Evolutionary conservation across 30 jellyfish, hydroid and myxozoan species (phyloP).

Genomic region (Morbakka virulenta): DNA sequence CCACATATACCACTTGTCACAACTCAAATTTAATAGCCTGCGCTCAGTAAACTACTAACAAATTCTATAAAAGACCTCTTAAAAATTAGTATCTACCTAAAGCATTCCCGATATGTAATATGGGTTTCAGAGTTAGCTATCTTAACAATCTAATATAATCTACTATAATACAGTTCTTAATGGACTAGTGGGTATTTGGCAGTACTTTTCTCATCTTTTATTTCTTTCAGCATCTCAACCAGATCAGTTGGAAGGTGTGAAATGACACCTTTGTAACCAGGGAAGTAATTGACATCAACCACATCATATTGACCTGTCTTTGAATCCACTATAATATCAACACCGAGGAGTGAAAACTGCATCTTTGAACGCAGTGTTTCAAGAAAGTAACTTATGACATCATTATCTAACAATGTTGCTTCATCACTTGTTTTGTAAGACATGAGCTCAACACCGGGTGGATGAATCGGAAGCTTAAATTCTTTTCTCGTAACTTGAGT

Average conservation of each 20-base stretch:
- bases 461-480: constrained; percentile 45
- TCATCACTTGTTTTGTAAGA: constrained; percentile 31
- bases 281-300: constrained; percentile 86
- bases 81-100: no score
- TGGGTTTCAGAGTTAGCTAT: no score
- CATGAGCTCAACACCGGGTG: constrained; percentile 6
- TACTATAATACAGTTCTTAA: no score
- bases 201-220: no score
- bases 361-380: constrained; percentile 22
- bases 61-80: no score
- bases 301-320: constrained; percentile 79
- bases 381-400: constrained; percentile 60
- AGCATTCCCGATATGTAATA: no score
- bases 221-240: no score
- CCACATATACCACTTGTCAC: no score
- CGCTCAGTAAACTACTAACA: no score
- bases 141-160: no score
- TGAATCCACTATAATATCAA: constrained; percentile 73
- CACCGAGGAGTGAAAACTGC: constrained; percentile 66
- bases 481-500: constrained; percentile 70
- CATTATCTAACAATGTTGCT: constrained; percentile 64
- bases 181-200: no score
- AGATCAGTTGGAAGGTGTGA: constrained; percentile 62
- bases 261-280: constrained; percentile 91
- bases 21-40: no score